Percentiles rank a stretch among this genome's conserved stretches.
phyloP scores from a whole-genome alignment of 2,113 vertebrate genomes.

The Gila orcuttii region DNA sequence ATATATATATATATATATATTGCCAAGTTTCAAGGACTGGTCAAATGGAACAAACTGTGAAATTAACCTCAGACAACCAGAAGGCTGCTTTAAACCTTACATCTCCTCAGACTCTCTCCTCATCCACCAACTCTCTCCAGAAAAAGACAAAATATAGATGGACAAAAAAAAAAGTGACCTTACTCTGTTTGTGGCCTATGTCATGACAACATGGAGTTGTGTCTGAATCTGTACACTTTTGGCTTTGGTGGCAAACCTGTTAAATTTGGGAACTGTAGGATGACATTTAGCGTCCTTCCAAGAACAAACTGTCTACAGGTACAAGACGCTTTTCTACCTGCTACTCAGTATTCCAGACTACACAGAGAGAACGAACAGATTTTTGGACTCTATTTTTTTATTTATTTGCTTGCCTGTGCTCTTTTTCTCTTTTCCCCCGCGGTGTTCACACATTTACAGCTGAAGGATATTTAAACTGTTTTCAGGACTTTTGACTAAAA shows the following conservation, averaged over 20 bases:
- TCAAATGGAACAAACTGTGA: slow-evolving; percentile 86
- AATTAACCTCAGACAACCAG: slow-evolving; percentile 77
- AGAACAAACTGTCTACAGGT: slow-evolving; percentile 72
- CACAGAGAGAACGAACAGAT: slow-evolving; percentile 71
- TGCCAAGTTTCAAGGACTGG: slow-evolving; percentile 75
- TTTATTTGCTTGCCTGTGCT: slow-evolving; percentile 67
- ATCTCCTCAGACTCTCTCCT: slow-evolving; percentile 56
- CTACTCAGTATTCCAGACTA: slow-evolving; percentile 76
- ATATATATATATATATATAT: slow-evolving; percentile 51
- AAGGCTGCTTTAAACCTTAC: slow-evolving; percentile 74
- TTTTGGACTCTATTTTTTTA: slow-evolving; percentile 65
- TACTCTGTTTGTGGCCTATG: slow-evolving; percentile 70
- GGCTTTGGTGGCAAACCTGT: slow-evolving; percentile 48
- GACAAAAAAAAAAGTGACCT: slow-evolving; percentile 64
- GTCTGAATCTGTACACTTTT: slow-evolving; percentile 49
- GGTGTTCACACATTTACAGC: slow-evolving; percentile 74
- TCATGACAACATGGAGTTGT: slow-evolving; percentile 56
- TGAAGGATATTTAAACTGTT: slow-evolving; percentile 81
- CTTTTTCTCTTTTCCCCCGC: slow-evolving; percentile 41
- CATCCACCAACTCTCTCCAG: slow-evolving; percentile 31
- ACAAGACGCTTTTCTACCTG: slow-evolving; percentile 55
- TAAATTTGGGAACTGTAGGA: slow-evolving; percentile 58
- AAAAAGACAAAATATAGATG: not conserved
- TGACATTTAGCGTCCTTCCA: slow-evolving; percentile 53
- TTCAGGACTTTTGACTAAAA: slow-evolving; percentile 67